Evolutionary conservation across 2,888 invertebrate genomes (phyloP).

Genomic region (Drosophila macrospina): DNA sequence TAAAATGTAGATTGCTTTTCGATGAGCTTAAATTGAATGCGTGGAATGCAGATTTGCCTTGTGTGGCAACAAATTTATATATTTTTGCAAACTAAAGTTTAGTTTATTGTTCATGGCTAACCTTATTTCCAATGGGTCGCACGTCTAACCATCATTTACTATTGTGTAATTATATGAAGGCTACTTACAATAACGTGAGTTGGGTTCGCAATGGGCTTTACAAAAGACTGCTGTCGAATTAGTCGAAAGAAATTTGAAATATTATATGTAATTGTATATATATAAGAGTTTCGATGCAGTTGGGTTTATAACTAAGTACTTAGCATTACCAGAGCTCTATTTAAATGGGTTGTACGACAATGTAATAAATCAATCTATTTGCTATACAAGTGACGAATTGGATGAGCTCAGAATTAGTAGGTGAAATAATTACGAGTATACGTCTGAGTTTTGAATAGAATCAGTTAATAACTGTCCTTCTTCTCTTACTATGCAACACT

Average conservation of each 20-base stretch:
- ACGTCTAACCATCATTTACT: slow-evolving; percentile 25
- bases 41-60: slow-evolving; percentile 20
- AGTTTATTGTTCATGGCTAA: slow-evolving; percentile 10
- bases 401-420: slow-evolving; percentile 36
- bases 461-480: slow-evolving; percentile 6
- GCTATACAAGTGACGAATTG: slow-evolving; percentile 14
- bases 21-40: slow-evolving; percentile 60
- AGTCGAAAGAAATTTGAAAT: slow-evolving; percentile 46
- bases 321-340: slow-evolving; percentile 11
- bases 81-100: slow-evolving; percentile 48
- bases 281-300: slow-evolving; percentile 26
- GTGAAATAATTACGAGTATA: slow-evolving; percentile 41
- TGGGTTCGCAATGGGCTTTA: slow-evolving; percentile 34
- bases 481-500: slow-evolving; percentile 27
- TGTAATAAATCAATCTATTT: slow-evolving; percentile 17
- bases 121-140: slow-evolving; percentile 22
- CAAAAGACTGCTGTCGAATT: slow-evolving; percentile 49
- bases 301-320: slow-evolving; percentile 4
- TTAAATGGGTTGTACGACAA: slow-evolving; percentile 39
- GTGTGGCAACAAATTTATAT: slow-evolving; percentile 24
- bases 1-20: slow-evolving; percentile 48
- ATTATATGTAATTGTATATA: slow-evolving; percentile 3
- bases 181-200: slow-evolving; percentile 27
- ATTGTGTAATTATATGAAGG: slow-evolving; percentile 24
- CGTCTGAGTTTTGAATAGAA: slow-evolving; percentile 23